A percentile compares a stretch with the other conserved stretches of the same genome.
These are phyloP conservation scores for Galeopsomyia nigrocyanea DNA, from an alignment of 2,888 invertebrate genomes.

Conservation along the genomic window DNA sequence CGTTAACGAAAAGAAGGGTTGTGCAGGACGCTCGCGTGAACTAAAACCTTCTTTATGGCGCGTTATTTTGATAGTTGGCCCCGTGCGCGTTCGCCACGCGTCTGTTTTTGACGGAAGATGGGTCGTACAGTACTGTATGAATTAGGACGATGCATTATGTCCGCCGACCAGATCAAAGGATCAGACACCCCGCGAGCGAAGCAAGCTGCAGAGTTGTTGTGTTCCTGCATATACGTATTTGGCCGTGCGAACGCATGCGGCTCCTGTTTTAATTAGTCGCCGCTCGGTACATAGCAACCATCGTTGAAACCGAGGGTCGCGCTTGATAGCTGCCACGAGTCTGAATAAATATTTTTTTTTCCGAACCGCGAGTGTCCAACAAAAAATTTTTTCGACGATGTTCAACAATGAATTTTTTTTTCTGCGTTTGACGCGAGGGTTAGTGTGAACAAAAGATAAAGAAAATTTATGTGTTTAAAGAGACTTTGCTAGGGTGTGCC, in stretches of 20 bases:
- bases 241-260: constrained; percentile 14
- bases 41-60: constrained; percentile 6
- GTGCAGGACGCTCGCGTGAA: not conserved
- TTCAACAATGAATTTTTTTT: no score
- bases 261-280: no score
- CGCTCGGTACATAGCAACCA: no score
- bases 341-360: no score
- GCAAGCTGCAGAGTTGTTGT: constrained; percentile 12
- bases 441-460: no score
- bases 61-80: not conserved
- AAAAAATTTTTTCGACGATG: no score
- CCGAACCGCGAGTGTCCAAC: no score
- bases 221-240: not conserved
- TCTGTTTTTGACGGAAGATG: not conserved
- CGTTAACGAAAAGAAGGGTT: not conserved
- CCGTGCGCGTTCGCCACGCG: not conserved
- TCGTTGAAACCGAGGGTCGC: no score
- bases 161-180: constrained; percentile 23
- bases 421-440: no score
- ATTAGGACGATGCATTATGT: not conserved
- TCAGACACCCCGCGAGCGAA: not conserved
- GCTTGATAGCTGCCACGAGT: no score
- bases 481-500: no score
- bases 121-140: constrained; percentile 1
- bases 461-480: no score